Conservation (phyloP, 2,888 invertebrate genomes). For the Drepanosiphum platanoidis region DNA sequence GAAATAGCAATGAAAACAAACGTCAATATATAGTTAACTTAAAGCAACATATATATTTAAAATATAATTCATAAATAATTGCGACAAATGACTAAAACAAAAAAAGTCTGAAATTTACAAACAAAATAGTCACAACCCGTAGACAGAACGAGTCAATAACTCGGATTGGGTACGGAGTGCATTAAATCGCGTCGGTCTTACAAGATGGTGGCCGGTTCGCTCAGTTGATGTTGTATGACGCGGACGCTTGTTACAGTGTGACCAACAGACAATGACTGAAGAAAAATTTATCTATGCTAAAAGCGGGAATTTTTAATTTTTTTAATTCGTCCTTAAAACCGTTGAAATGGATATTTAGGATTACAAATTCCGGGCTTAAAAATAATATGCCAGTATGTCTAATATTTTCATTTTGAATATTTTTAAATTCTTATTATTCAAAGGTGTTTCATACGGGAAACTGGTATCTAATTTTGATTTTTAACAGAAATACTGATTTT, state of each 20-base stretch:
- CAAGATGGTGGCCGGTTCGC: conserved; percentile 46
- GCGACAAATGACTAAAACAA: not conserved
- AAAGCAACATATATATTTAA: not conserved
- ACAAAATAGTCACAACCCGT: not conserved
- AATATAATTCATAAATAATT: not conserved
- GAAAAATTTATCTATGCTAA: not conserved
- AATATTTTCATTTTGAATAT: no score
- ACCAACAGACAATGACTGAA: not conserved
- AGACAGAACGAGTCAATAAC: not conserved
- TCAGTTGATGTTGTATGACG: conserved; percentile 48
- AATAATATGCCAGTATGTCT: no score
- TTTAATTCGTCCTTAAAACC: no score
- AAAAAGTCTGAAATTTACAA: not conserved
- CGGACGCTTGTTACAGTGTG: conserved; percentile 32
- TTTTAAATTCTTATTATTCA: no score
- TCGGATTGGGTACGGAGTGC: not conserved
- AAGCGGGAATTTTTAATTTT: no score
- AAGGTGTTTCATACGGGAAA: no score
- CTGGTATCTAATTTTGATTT: no score
- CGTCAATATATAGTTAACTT: not conserved
- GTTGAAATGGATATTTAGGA: no score
- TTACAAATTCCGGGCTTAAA: no score
- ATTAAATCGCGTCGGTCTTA: not conserved
- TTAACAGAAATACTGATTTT: no score
- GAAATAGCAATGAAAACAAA: not conserved